Conservation (phyloP, 2,888 invertebrate species). For the Sphinx pinastri region DNA sequence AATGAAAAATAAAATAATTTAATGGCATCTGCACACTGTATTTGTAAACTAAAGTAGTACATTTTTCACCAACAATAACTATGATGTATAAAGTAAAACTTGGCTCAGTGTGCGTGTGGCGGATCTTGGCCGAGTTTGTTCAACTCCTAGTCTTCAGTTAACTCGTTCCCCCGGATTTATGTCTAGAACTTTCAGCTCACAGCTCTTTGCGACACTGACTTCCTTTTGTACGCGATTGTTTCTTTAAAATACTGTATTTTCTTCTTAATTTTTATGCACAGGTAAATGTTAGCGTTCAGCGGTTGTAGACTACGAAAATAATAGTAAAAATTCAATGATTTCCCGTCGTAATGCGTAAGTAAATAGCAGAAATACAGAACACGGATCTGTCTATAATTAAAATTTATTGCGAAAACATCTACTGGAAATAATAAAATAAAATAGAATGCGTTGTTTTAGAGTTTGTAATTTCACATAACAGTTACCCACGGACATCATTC, state of each 20-base stretch:
- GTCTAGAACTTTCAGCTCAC: conserved; percentile 65
- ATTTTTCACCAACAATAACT: background rate
- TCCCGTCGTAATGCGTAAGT: background rate
- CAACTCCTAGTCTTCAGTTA: conserved; percentile 70
- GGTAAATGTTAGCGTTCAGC: background rate
- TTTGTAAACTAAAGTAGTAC: background rate
- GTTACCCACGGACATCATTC: conserved; percentile 20
- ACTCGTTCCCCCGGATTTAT: conserved; percentile 73
- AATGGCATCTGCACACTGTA: too few relatives aligned
- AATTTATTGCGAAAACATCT: conserved; percentile 11
- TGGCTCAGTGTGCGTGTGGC: conserved; percentile 49
- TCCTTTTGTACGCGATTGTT: conserved; percentile 63
- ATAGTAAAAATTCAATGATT: background rate
- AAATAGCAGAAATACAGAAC: background rate
- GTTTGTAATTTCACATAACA: conserved; percentile 23
- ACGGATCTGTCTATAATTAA: background rate
- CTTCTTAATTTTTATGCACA: conserved; percentile 20
- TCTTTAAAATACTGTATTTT: conserved; percentile 39
- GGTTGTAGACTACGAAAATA: background rate
- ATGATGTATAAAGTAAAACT: conserved; percentile 34
- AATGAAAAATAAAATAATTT: too few relatives aligned
- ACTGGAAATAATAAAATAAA: conserved; percentile 12
- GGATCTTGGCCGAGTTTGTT: conserved; percentile 68
- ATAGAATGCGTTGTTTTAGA: background rate
- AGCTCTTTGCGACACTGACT: conserved; percentile 66